These are phyloP conservation scores for Salvelinus namaycush DNA, from an alignment of 2,113 vertebrate genomes.

Conservation along the genomic window DNA sequence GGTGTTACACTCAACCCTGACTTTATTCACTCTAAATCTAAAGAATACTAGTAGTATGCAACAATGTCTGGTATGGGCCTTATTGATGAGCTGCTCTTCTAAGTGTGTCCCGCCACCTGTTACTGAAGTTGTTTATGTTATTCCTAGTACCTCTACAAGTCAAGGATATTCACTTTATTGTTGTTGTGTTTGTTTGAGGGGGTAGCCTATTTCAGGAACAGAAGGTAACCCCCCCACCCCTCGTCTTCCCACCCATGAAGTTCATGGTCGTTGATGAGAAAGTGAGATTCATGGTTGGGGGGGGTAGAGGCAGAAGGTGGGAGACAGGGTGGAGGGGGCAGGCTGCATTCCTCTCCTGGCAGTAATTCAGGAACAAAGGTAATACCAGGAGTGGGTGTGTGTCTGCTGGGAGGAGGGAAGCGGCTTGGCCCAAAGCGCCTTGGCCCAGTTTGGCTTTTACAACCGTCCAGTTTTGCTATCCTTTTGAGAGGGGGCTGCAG, in stretches of 20 bases:
- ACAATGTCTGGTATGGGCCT: background rate
- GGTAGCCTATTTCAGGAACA: background rate
- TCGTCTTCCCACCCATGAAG: constrained; percentile 21
- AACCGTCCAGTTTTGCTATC: constrained; percentile 68
- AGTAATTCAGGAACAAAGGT: constrained; percentile 78
- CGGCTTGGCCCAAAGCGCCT: constrained; percentile 64
- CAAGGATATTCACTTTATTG: background rate
- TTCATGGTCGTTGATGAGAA: constrained; percentile 52
- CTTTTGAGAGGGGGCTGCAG: constrained; percentile 73
- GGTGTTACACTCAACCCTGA: background rate
- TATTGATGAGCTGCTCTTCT: background rate
- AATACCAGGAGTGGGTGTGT: constrained; percentile 49
- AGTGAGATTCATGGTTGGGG: constrained; percentile 70
- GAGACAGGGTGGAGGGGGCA: constrained; percentile 10
- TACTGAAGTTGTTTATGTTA: background rate
- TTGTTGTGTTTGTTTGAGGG: constrained; percentile 3
- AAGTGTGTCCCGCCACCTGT: constrained; percentile 22
- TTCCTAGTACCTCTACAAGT: background rate
- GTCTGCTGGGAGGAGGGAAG: constrained; percentile 32
- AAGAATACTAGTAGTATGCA: background rate
- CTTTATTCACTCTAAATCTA: background rate
- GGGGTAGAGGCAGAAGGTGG: constrained; percentile 42
- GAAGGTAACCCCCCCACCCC: constrained; percentile 10
- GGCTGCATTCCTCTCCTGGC: constrained; percentile 68
- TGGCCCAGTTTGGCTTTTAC: constrained; percentile 75